Conservation (phyloP, 2,113 vertebrate genomes). For the Pachyramphus minor region DNA sequence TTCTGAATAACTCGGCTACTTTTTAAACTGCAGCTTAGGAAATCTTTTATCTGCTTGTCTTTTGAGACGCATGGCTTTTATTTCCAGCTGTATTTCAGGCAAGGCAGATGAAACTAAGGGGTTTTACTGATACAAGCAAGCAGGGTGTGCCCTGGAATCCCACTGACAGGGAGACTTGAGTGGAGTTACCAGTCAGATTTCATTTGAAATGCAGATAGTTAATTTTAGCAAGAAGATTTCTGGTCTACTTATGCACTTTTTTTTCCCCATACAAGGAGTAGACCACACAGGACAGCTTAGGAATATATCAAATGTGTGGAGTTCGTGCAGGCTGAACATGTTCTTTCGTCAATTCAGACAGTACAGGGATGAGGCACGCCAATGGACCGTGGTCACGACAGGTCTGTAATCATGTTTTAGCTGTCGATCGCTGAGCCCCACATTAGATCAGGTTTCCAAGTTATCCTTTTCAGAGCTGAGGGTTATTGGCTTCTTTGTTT, state of each 20-base stretch:
- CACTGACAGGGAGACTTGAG: background rate
- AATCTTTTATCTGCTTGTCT: background rate
- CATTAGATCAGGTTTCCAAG: background rate
- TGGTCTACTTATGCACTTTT: background rate
- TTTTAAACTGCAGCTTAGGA: background rate
- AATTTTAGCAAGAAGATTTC: background rate
- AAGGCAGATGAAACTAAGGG: background rate
- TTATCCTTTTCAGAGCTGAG: background rate
- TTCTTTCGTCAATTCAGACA: background rate
- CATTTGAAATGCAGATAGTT: background rate
- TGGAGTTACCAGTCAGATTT: background rate
- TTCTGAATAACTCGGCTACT: background rate
- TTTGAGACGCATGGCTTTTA: background rate
- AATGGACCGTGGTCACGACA: background rate
- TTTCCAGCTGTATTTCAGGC: background rate
- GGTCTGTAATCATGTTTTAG: background rate
- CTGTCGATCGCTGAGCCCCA: fast-evolving
- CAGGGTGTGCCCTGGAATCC: background rate
- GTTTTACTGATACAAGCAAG: background rate
- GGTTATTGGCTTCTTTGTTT: background rate
- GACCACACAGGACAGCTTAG: background rate
- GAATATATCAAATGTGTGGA: fast-evolving
- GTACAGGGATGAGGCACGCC: background rate
- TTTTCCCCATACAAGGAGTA: background rate
- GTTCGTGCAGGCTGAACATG: background rate